Evolutionary conservation across 2,797 vertebrate genomes (phyloP).

Genomic region (Acipenser ruthenus): DNA sequence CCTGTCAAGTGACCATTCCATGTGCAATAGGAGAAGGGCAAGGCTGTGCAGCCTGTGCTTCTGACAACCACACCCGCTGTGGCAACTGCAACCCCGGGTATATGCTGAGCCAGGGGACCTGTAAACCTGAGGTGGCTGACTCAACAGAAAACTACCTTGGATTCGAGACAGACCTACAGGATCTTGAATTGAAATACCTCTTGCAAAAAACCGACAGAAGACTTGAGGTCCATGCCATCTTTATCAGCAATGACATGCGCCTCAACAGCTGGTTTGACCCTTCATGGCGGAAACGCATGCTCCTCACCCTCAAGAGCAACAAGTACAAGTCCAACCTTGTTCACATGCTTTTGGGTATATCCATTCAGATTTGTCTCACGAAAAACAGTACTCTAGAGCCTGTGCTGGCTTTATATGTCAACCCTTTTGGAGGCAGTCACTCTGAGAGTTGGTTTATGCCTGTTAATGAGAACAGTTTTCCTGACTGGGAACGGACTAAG

Average conservation of each 20-base stretch:
- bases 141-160: conserved; percentile 91
- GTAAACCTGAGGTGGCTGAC: conserved; percentile 86
- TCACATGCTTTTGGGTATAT: conserved; percentile 90
- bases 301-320: conserved; percentile 93
- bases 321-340: conserved; percentile 96
- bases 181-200: conserved; percentile 84
- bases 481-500: conserved; percentile 88
- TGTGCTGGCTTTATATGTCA: conserved; percentile 83
- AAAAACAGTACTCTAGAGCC: conserved; percentile 97
- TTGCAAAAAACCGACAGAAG: conserved; percentile 82
- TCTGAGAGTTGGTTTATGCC: conserved; percentile 97
- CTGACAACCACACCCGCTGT: conserved; percentile 88
- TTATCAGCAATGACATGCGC: conserved; percentile 97
- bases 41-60: conserved; percentile 69
- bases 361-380: conserved; percentile 90
- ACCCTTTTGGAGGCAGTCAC: conserved; percentile 94
- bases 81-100: conserved; percentile 83
- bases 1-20: conserved; percentile 74
- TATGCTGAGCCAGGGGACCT: conserved; percentile 76
- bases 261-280: conserved; percentile 98
- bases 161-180: conserved; percentile 91
- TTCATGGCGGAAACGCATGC: conserved; percentile 91
- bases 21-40: conserved; percentile 74
- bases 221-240: conserved; percentile 91
- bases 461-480: conserved; percentile 79